Evolutionary conservation across 2,888 invertebrate genomes (phyloP), one percentile per base, ranked within the genome.

Genomic region (Helicoverpa assulta): DNA sequence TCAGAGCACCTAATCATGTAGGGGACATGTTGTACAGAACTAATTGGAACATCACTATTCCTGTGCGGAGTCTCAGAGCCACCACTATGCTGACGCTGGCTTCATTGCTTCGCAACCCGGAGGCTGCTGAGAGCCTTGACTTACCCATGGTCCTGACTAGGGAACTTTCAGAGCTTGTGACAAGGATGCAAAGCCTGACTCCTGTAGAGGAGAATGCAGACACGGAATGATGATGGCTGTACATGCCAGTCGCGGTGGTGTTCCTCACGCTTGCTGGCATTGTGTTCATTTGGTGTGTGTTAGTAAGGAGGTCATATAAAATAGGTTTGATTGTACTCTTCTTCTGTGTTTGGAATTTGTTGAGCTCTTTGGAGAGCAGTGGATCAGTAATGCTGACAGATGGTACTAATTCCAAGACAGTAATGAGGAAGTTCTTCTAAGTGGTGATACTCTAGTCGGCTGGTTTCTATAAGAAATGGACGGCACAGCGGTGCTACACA

Each of bases 31-130:
- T 80, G 78, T 90, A 90, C 67, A 86, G 95, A 68, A 92, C 91
- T 0, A 91, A 95, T 57, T 96, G 96, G 88, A 93, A 93, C 19
- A 96, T 97, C 19, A 96, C 96, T 1, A 84, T 96, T 0, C 93
- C 96, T 1, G 82, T 97, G 3, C 93, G 96, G 33, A 91, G 93
- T n/a, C 89, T 97, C 8, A 90, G 94, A 53, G 89, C 90, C 33
- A 91, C 93, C 0, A 91, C 94, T 0, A 80, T 97, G 81, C 81
- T 97, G 77, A 84, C 88, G 1, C 78, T 97, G 8, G 96, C 96
- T 5, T 81, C 92, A 18, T 71, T 81, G 19, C 68, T 96, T 4
- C 81, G 78, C 0, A 81, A 88, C 6, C 84, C 91, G 0, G 86
- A 89, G 3, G 88, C 90, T 47, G 94, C 94, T 0, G 86, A 86